Conservation (phyloP, 2,113 vertebrate species). For the Ictalurus furcatus region DNA sequence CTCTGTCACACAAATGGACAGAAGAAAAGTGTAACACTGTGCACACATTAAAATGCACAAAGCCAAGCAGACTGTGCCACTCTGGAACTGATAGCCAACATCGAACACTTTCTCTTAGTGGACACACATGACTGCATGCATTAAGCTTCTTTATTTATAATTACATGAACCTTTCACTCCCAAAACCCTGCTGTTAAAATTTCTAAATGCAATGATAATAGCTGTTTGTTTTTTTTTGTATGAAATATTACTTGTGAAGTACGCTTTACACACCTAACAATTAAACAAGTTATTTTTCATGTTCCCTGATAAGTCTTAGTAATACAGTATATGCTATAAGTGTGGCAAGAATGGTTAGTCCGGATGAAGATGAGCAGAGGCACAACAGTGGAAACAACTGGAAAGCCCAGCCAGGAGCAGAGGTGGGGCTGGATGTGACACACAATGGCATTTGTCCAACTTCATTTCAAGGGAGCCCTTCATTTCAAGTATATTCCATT, state of each 20-base stretch:
- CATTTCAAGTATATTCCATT: neutral
- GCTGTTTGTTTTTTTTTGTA: neutral
- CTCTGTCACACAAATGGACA: neutral
- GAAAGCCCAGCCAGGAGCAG: neutral
- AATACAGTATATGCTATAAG: neutral
- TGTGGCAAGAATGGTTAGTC: neutral
- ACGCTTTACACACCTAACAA: neutral
- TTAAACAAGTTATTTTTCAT: neutral
- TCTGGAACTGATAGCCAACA: neutral
- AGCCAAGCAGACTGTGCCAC: slow-evolving; percentile 1
- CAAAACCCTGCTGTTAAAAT: slow-evolving; percentile 7
- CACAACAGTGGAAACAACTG: neutral
- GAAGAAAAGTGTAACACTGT: neutral
- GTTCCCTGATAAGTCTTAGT: neutral
- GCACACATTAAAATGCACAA: neutral
- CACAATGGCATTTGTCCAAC: neutral
- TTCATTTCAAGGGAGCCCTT: neutral
- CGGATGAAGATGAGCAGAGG: neutral
- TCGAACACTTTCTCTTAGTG: neutral
- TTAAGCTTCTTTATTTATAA: slow-evolving; percentile 17
- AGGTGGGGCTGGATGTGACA: neutral
- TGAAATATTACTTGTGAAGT: neutral
- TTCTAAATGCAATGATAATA: slow-evolving; percentile 3
- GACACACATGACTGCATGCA: neutral
- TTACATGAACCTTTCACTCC: slow-evolving; percentile 7